Evolutionary conservation across 2,113 vertebrate species (phyloP).

Genomic region (Boulengeromyrus knoepffleri): DNA sequence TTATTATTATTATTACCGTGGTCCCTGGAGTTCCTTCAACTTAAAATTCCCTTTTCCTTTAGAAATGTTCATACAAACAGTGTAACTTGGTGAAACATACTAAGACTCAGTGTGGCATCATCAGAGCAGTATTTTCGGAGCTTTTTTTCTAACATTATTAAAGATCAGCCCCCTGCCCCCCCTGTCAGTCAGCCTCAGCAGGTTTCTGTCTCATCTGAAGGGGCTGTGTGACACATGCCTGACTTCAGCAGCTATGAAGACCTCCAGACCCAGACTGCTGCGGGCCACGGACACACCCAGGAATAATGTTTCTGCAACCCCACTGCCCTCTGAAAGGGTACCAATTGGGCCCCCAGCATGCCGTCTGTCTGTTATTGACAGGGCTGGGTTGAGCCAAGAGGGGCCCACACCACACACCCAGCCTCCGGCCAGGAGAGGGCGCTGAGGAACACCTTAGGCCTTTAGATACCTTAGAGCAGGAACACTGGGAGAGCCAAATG

Average conservation of each 20-base stretch:
- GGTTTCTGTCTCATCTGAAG: not conserved
- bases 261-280: not conserved
- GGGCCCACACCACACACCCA: not conserved
- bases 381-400: conserved; percentile 19
- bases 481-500: not conserved
- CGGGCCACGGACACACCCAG: not conserved
- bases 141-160: not conserved
- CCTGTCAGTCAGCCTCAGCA: not conserved
- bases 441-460: not conserved
- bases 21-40: not conserved
- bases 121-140: not conserved
- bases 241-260: not conserved
- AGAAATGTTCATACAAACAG: not conserved
- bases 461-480: not conserved
- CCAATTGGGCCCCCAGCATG: not conserved
- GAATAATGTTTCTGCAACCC: not conserved
- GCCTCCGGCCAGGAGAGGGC: not conserved
- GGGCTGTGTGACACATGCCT: not conserved
- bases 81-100: not conserved
- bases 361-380: conserved; percentile 22
- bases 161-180: not conserved
- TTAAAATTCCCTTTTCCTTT: not conserved
- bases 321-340: not conserved
- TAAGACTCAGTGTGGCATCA: not conserved
- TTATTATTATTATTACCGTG: not conserved